phyloP scores from a whole-genome alignment of 2,888 invertebrate genomes.

The Allolobophora icterica region DNA sequence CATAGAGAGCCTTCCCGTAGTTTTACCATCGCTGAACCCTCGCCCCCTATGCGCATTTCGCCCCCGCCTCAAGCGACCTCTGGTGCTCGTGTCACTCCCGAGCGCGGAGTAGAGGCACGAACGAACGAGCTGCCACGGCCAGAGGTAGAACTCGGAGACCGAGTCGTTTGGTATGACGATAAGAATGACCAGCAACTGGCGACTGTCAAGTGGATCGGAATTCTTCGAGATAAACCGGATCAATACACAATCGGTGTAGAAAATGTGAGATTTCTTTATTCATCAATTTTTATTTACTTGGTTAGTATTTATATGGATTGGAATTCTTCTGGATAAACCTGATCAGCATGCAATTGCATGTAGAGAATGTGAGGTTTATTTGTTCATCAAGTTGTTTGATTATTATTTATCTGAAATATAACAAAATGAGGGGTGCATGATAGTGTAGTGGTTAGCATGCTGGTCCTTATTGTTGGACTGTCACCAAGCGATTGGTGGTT shows the following conservation, averaged over 20 bases:
- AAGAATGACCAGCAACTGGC: slow-evolving; percentile 69
- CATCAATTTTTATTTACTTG: not conserved
- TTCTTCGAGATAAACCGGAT: slow-evolving; percentile 63
- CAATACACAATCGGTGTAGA: slow-evolving; percentile 69
- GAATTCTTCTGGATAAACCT: no score
- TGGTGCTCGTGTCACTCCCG: not conserved
- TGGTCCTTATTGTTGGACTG: no score
- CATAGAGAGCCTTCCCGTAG: not conserved
- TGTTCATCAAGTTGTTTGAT: no score
- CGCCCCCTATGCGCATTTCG: not conserved
- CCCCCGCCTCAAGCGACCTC: not conserved
- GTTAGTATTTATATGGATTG: not conserved
- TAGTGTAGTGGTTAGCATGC: no score
- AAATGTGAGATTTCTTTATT: slow-evolving; percentile 66
- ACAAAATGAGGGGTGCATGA: no score
- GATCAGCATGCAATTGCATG: no score
- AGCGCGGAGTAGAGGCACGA: not conserved
- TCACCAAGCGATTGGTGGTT: no score
- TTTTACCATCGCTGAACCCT: not conserved
- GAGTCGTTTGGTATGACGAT: slow-evolving; percentile 69
- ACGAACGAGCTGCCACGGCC: slow-evolving; percentile 36
- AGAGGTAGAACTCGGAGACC: slow-evolving; percentile 64
- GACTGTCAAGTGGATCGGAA: slow-evolving; percentile 56
- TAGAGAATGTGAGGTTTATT: no score
- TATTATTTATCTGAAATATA: no score